Conservation (phyloP, 2,797 vertebrate genomes). For the Manis javanica region DNA sequence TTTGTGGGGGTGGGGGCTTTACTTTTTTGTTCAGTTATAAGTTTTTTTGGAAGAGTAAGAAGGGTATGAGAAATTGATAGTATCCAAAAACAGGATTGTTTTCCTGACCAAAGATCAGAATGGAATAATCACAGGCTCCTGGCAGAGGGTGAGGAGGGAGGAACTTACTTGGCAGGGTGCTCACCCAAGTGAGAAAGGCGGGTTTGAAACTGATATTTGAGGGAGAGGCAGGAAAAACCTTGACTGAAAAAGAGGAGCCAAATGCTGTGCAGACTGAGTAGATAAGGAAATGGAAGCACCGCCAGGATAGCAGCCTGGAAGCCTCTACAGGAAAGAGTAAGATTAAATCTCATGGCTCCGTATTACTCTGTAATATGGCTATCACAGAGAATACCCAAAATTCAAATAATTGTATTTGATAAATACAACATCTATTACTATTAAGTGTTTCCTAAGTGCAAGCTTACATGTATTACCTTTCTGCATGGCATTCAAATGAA, state of each 20-base stretch:
- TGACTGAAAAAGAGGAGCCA: not conserved
- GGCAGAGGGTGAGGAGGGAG: constrained; percentile 45
- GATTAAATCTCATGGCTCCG: not conserved
- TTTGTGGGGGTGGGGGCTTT: not conserved
- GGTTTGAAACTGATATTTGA: constrained; percentile 67
- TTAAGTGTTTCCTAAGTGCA: not conserved
- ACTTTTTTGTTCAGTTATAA: constrained; percentile 36
- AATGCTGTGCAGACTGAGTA: not conserved
- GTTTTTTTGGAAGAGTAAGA: not conserved
- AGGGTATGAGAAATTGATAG: constrained; percentile 42
- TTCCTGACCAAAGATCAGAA: constrained; percentile 59
- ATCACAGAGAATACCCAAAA: not conserved
- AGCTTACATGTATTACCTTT: not conserved
- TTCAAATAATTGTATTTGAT: not conserved
- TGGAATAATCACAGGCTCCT: constrained; percentile 53
- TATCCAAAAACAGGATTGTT: constrained; percentile 45
- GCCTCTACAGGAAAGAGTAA: not conserved
- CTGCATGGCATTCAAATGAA: not conserved
- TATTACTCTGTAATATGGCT: not conserved
- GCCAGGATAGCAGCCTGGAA: not conserved
- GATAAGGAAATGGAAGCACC: not conserved
- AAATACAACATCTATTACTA: not conserved
- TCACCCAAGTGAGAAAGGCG: constrained; percentile 27
- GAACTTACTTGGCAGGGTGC: constrained; percentile 61
- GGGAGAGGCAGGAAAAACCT: constrained; percentile 29